A percentile compares a stretch with the other conserved stretches of the same genome.
Conservation (phyloP, 2,113 vertebrate species). For the Aplodontia rufa region DNA sequence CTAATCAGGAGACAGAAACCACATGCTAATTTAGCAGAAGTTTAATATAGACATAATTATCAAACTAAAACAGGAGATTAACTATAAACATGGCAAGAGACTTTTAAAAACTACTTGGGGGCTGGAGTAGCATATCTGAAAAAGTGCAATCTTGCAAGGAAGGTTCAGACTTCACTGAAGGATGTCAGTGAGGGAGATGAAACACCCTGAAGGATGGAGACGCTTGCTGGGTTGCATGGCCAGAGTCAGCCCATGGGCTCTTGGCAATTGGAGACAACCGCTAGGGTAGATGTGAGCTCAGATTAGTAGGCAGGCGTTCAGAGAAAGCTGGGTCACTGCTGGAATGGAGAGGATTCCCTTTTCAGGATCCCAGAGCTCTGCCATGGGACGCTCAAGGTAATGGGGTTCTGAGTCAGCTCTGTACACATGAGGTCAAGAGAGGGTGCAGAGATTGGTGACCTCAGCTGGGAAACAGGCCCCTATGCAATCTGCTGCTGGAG, state of each 20-base stretch:
- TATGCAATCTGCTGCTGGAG: not conserved
- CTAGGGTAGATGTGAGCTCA: not conserved
- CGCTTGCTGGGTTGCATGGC: not conserved
- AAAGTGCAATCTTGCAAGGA: not conserved
- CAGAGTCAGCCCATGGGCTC: not conserved
- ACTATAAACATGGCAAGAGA: not conserved
- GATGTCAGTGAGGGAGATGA: not conserved
- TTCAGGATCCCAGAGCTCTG: not conserved
- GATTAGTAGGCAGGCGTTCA: not conserved
- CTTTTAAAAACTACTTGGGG: not conserved
- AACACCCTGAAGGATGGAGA: not conserved
- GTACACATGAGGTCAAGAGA: not conserved
- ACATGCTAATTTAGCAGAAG: not conserved
- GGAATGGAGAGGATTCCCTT: not conserved
- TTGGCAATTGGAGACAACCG: not conserved
- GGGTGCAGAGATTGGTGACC: too few species aligned
- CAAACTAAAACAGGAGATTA: not conserved
- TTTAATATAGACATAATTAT: not conserved
- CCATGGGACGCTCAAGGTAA: not conserved
- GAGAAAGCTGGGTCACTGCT: not conserved
- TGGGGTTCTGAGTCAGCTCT: not conserved
- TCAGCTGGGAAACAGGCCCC: not conserved
- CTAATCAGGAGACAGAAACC: not conserved
- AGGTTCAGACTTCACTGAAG: not conserved
- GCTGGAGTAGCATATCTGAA: not conserved